Base-by-base conservation (phyloP, 2,888 invertebrate genomes). In the Eilema caniola region DNA sequence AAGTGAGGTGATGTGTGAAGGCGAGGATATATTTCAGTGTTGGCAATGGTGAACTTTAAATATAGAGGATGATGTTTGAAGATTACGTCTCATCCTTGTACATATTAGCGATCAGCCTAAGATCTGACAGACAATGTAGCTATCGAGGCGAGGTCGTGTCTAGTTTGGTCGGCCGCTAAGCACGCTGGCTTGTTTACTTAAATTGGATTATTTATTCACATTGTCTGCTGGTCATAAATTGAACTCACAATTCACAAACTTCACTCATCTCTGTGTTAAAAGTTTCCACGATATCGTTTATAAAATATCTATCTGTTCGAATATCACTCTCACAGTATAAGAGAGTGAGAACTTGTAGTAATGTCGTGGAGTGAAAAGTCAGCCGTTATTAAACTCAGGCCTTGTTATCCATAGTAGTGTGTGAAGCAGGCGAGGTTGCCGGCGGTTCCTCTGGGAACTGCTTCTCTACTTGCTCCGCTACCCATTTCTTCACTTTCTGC, bases 401-500 rank as follows among this genome's bases (percentile, higher is more conserved):
- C 78, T 80, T 81, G 71, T 74, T 77, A 69, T 74, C 76, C 12
- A 89, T 64, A 16, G 67, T 83, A 31, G 85, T 57, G 0, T 85
- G 73, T 65, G 87, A 77, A 31, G 83, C 83, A 7, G 85, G 74
- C 7, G 83, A 72, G 28, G 93, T 92, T 53, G 93, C 93, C 2
- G 94, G 92, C 10, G 28, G 56, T 20, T 93, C 94, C 62, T 93
- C 94, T 1, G 95, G 94, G 78, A 93, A 93, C 85, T 92, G 93
- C 82, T 95, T 95, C 81, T 95, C 95, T 24, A 94, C 93, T 80
- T 95, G 95, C 78, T 95, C 95, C 7, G 95, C 93, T 2, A 95
- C 95, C 95, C 95, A 95, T 83, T 93, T 94, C 83, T 94, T 95
- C 23, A 95, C 95, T 80, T 95, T 95, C 88, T 95, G 95, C 87